Evolutionary conservation across 2,888 invertebrate species (phyloP).

Genomic region (Lepidonotus clava): DNA sequence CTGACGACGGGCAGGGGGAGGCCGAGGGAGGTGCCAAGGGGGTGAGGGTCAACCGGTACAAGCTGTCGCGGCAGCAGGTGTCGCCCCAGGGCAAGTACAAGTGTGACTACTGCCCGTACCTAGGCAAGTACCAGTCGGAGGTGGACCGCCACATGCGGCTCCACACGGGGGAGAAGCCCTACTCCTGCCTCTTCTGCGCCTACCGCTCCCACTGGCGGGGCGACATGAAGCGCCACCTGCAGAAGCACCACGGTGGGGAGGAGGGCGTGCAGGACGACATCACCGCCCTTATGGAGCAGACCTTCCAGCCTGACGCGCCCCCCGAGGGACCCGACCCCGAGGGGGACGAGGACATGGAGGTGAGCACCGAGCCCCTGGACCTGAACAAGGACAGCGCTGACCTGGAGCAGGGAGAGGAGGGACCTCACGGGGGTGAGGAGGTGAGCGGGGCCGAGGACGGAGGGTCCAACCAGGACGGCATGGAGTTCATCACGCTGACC

Average conservation of each 20-base stretch:
- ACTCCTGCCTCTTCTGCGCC: slow-evolving; percentile 81
- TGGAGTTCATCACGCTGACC: slow-evolving; percentile 32
- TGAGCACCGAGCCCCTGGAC: not conserved
- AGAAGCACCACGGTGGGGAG: slow-evolving; percentile 80
- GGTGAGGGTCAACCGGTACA: slow-evolving; percentile 28
- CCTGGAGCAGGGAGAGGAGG: not conserved
- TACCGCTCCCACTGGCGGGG: slow-evolving; percentile 82
- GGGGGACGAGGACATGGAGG: not conserved
- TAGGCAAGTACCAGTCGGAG: slow-evolving; percentile 81
- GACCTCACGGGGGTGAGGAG: not conserved
- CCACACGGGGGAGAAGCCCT: slow-evolving; percentile 81
- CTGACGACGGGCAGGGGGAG: not conserved
- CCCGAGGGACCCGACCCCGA: not conserved
- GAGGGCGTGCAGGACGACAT: slow-evolving; percentile 60
- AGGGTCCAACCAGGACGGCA: slow-evolving; percentile 17
- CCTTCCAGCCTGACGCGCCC: slow-evolving; percentile 52
- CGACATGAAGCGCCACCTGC: slow-evolving; percentile 81
- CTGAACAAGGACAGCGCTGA: not conserved
- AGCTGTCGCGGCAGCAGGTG: slow-evolving; percentile 66
- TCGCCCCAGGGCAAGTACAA: slow-evolving; percentile 82
- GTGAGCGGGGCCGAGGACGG: not conserved
- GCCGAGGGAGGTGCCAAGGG: not conserved
- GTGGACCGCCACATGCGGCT: slow-evolving; percentile 81
- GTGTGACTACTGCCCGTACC: slow-evolving; percentile 85
- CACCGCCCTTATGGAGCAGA: slow-evolving; percentile 36